These are phyloP conservation scores for Gambusia holbrooki DNA, from an alignment of 2,113 vertebrate species.

Conservation along the genomic window DNA sequence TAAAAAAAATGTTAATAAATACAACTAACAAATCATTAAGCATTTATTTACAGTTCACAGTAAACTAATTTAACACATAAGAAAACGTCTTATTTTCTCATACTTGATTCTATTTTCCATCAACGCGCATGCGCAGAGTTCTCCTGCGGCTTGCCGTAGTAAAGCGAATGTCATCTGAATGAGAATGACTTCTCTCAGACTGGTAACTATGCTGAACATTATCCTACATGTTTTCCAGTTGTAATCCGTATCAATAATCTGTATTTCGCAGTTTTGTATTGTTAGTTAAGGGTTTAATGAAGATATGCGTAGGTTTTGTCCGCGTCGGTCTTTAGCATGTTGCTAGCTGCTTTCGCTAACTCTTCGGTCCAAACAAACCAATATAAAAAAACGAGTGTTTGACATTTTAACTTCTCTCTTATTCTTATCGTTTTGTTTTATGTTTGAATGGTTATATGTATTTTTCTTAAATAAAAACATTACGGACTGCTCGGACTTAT, in stretches of 20 bases:
- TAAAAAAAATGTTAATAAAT: too few species aligned
- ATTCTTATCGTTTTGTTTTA: rapidly evolving
- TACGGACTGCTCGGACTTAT: background rate
- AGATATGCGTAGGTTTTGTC: too few species aligned
- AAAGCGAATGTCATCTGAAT: constrained; percentile 13
- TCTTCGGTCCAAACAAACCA: background rate
- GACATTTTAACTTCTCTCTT: background rate
- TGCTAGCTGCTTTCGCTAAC: constrained; percentile 27
- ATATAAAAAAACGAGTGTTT: background rate
- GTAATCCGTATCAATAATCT: too few species aligned
- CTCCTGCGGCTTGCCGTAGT: constrained; percentile 48
- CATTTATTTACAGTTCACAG: too few species aligned
- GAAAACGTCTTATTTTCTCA: too few species aligned
- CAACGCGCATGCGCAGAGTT: constrained; percentile 15
- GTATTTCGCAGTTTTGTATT: too few species aligned
- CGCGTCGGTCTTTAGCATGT: constrained; percentile 33
- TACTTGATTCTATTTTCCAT: too few species aligned
- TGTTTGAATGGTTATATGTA: background rate
- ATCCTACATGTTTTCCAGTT: background rate
- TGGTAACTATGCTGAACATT: constrained; percentile 43
- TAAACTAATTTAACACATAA: too few species aligned
- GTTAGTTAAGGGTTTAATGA: background rate
- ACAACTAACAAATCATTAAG: too few species aligned
- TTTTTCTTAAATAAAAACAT: background rate
- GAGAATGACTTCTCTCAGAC: constrained; percentile 58